phyloP scores from a whole-genome alignment of 2,797 vertebrate species.

The Sylvilagus floridanus region DNA sequence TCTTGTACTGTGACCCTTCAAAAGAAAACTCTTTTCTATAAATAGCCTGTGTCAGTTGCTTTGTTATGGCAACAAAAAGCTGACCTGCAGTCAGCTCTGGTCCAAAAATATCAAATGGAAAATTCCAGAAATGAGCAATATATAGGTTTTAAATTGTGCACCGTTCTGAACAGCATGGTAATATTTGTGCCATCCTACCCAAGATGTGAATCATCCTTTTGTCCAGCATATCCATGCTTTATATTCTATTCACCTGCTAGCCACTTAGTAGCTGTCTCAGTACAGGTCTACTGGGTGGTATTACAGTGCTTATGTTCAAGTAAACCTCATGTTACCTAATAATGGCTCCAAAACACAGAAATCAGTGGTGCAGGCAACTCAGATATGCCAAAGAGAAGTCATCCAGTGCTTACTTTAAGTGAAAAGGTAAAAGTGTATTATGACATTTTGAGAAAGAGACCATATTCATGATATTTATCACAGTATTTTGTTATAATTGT shows the following conservation, averaged over 20 bases:
- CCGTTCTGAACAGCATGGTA: background rate
- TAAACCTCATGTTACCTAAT: background rate
- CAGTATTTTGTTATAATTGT: background rate
- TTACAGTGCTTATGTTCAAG: background rate
- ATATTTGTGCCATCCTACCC: too few relatives aligned
- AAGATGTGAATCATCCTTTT: background rate
- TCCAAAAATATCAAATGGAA: background rate
- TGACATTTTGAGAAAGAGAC: background rate
- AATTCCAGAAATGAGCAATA: background rate
- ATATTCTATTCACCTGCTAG: background rate
- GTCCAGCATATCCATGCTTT: background rate
- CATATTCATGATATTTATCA: background rate
- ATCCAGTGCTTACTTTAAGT: background rate
- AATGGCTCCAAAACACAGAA: background rate
- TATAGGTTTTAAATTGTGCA: background rate
- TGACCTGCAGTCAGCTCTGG: background rate
- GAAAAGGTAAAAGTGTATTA: background rate
- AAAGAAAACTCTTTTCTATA: too few relatives aligned
- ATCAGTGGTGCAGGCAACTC: background rate
- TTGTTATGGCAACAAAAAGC: too few relatives aligned
- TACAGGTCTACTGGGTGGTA: background rate
- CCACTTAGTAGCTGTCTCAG: background rate
- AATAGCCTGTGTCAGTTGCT: too few relatives aligned
- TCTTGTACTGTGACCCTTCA: too few relatives aligned
- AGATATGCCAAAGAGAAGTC: background rate